Evolutionary conservation across 2,888 invertebrate species (phyloP), one percentile per base, ranked within the genome.

Genomic region (Agrotis puta): DNA sequence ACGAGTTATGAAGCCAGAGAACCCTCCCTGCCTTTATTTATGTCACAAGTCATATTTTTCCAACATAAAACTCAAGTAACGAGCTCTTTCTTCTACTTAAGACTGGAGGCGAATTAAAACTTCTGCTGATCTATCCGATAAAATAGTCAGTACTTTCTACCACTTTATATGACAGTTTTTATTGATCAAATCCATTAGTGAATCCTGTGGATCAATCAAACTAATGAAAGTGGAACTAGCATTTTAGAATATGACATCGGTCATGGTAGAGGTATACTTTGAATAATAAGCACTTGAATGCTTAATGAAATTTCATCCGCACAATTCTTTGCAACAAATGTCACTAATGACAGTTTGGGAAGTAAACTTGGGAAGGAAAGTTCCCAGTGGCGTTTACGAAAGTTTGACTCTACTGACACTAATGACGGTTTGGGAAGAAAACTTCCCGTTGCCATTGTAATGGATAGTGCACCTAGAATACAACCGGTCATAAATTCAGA

Each of bases 121-220:
- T 43, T 54, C 39, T 18, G 33, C 39, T 18, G 33, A 64, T 18
- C 13, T 18, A 48, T 39, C 45, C 11, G 50, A 51, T 67, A 57
- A 51, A 47, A 64, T 39, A 9, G 51, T 33, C 48, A 24, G 18
- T 18, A 57, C 54, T 74, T 70, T 70, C 33, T 39, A 74, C 9
- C 43, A 51, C 68, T 57, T 33, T 24, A 47, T 67, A 24, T 22
- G 51, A 47, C 68, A 67, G 45, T 51, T 66, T 39, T 24, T 65
- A 51, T 33, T 66, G 0, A 27, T 72, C 9, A 18, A 66, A 24
- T 3, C n/a, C 18, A 67, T 57, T 20, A 43, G 22, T 50, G 18
- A 22, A 57, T 57, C 48, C 65, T 48, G 13, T n/a, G 14, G n/a
- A 24, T 2, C 7, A 18, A 33, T n/a, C n/a, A 54, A 47, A 50